Base-by-base conservation (phyloP, 2,797 vertebrate species). In the Intellagama lesueurii region DNA sequence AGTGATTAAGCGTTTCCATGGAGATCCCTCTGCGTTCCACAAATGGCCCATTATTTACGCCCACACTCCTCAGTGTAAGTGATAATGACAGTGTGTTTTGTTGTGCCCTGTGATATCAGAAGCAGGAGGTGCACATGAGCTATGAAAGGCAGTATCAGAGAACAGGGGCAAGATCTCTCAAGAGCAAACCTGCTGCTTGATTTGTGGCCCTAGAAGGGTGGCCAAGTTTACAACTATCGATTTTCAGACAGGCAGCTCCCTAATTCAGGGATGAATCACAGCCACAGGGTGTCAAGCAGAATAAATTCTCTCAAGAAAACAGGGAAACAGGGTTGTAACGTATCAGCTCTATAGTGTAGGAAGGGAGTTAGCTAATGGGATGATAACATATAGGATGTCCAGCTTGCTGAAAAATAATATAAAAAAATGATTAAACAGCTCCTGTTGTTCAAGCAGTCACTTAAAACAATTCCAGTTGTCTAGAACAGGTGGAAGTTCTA, bases 1-100 rank as follows among this genome's bases (percentile, higher is more conserved):
- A 96, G 88, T 0, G 83, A 96, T 94, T 95, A 96, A 94, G 91
- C 82, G 95, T 98, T 97, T 96, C 97, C 96, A 97, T 97, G 96
- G 97, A 95, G 95, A 97, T 93, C 11, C 87, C 91, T 93, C 87
- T 70, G 94, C 94, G 92, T 91, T 94, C 90, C 90, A 76, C 81
- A 93, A 95, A 95, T 91, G 88, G 94, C 92, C 93, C 88, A 89
- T 95, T 95, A 96, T 94, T 95, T 95, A 96, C 90, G 91, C 95
- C 93, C 94, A 95, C 93, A 70, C 90, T 90, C 87, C 81, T 91
- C 89, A 73, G 69, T 88, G 89, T 95, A 94, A 96, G 93, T 52
- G 85, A 92, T 92, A 91, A 95, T 92, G 91, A 90, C 87, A 95
- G 90, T 30, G 26, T 0, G 1, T 88, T 90, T 92, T 92, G 90